Percentiles rank a stretch among this genome's conserved stretches.
These are phyloP conservation scores for Chaetodon trifascialis DNA, from an alignment of 2,113 vertebrate species.

Conservation along the genomic window DNA sequence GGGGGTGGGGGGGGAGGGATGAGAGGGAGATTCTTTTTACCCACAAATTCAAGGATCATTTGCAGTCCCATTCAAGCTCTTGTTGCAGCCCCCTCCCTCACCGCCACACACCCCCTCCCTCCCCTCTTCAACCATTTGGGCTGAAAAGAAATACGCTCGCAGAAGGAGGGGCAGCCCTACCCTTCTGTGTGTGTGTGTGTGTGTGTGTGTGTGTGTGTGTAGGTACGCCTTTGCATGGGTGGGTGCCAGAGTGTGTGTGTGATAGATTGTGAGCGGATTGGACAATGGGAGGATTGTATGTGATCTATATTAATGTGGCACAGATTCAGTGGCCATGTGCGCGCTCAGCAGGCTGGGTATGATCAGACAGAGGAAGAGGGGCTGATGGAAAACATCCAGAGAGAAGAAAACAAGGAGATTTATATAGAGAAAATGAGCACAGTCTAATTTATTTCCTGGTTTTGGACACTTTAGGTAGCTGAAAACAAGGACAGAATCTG, in stretches of 20 bases:
- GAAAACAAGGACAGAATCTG: background rate
- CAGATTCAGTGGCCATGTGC: slow-evolving; percentile 65
- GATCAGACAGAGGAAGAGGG: slow-evolving; percentile 33
- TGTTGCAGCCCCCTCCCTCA: slow-evolving; percentile 53
- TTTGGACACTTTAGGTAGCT: background rate
- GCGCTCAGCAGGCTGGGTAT: slow-evolving; percentile 50
- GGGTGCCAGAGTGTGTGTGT: slow-evolving; percentile 33
- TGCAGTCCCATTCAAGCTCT: slow-evolving; percentile 76
- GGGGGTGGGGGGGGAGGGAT: background rate
- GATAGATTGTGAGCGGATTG: slow-evolving; percentile 60
- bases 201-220: slow-evolving; percentile 1
- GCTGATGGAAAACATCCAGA: slow-evolving; percentile 19
- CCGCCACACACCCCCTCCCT: slow-evolving; percentile 27
- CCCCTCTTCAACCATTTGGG: slow-evolving; percentile 57
- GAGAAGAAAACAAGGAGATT: background rate
- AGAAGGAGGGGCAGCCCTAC: slow-evolving; percentile 62
- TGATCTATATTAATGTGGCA: slow-evolving; percentile 79
- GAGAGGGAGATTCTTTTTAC: slow-evolving; percentile 43
- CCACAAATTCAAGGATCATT: slow-evolving; percentile 79
- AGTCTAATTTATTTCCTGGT: too few relatives aligned
- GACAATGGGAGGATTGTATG: slow-evolving; percentile 80
- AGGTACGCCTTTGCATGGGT: slow-evolving; percentile 8
- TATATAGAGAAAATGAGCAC: background rate
- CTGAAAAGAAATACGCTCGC: slow-evolving; percentile 82
- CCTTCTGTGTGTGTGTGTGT: slow-evolving; percentile 18